Base-by-base conservation (phyloP, 2,797 vertebrate species). In the Diplodus sargus region DNA sequence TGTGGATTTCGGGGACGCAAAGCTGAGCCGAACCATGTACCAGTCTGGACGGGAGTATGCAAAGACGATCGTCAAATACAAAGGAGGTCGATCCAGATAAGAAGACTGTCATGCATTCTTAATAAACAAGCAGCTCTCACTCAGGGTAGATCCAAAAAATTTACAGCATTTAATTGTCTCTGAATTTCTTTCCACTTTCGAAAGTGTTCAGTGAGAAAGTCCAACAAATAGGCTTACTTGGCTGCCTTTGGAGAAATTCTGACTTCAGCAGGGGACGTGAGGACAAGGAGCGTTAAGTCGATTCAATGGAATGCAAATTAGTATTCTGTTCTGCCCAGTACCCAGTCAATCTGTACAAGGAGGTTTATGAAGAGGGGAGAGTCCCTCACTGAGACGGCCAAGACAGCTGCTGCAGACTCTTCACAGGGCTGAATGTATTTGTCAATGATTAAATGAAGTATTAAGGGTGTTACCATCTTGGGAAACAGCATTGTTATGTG, bases 21-120 rank as follows among this genome's bases (percentile, higher is more conserved):
- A 85, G 25, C 92, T 85, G 70, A 90, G 77, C 3, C 92, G 95
- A 57, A 90, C 88, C 3, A 88, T 94, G 2, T 97, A 97, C 79
- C 87, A 12, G 42, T 97, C 96, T 39, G 96, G 96, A 61, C 90
- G 65, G 73, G 92, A 96, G 66, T 97, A 97, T 22, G 92, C 95
- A 20, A 91, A 94, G 78, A 81, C 96, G 17, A 95, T 97, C 81
- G 63, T 42, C 39, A 93, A 92, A 82, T 89, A 95, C 64, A 74
- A 64, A 64, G 39, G 17, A 20, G 54, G 34, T 42, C 43, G 22
- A 73, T 52, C 39, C 15, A 42, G 62, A 64, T 49, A 72, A 56
- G 20, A 70, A 45, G 22, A 39, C 3, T 16, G 42, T 10, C 9
- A 13, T 4, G 11, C 52, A 16, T 52, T 51, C 1, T 15, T 42